These are phyloP conservation scores for Scaeva pyrastri DNA, from an alignment of 2,888 invertebrate genomes.

Conservation along the genomic window DNA sequence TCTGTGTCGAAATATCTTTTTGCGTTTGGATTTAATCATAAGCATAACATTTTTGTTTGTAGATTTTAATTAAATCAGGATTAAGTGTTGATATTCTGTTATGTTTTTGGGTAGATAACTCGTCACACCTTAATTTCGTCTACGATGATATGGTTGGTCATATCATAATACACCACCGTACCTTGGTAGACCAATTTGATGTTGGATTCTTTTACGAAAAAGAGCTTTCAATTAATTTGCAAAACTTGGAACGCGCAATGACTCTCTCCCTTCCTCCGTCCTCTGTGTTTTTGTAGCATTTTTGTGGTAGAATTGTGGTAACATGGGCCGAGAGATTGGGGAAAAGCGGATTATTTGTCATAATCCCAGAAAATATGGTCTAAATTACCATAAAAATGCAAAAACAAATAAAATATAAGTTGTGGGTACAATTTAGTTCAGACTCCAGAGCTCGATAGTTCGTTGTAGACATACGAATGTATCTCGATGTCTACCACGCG, in stretches of 20 bases:
- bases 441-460: neutral
- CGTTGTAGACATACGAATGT: neutral
- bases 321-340: too few relatives aligned
- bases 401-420: constrained; percentile 28
- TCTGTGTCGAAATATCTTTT: neutral
- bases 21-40: neutral
- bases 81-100: constrained; percentile 71
- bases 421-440: constrained; percentile 49
- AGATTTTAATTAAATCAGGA: constrained; percentile 74
- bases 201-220: constrained; percentile 21
- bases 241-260: constrained; percentile 1
- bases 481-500: constrained; percentile 1
- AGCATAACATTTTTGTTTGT: constrained; percentile 44
- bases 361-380: constrained; percentile 74
- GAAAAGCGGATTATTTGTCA: constrained; percentile 73
- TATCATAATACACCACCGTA: neutral
- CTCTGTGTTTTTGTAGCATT: too few relatives aligned
- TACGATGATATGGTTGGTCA: neutral
- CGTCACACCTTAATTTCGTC: constrained; percentile 53
- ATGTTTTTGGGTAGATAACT: constrained; percentile 54
- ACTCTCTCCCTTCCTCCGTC: neutral
- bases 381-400: constrained; percentile 71
- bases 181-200: neutral
- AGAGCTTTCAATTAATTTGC: constrained; percentile 42
- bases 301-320: constrained; percentile 12